A percentile compares a stretch with the other conserved stretches of the same genome.
phyloP scores from a whole-genome alignment of 1,140 invertebrate genomes.

The Drosophila aff. region DNA sequence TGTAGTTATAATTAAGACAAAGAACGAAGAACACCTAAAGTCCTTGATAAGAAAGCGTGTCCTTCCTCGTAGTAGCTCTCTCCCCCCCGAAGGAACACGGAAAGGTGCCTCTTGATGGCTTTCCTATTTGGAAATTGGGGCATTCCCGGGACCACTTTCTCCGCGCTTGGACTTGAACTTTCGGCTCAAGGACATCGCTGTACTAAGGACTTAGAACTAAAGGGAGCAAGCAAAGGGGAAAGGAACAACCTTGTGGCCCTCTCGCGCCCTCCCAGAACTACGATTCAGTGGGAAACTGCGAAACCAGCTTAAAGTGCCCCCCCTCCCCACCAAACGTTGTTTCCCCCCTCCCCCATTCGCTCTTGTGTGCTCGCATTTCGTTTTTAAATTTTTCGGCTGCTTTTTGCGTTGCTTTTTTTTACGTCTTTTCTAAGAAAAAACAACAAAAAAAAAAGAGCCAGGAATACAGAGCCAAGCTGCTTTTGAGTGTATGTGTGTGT shows the following conservation, averaged over 20 bases:
- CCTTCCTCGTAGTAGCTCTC: neutral
- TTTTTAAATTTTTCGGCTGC: conserved; percentile 48
- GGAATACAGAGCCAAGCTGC: conserved; percentile 27
- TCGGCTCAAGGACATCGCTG: conserved; percentile 30
- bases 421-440: conserved; percentile 41
- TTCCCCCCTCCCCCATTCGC: neutral
- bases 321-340: too few relatives aligned
- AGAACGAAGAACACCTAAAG: too few relatives aligned
- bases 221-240: neutral
- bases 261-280: conserved; percentile 14
- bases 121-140: conserved; percentile 5
- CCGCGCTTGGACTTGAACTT: conserved; percentile 38
- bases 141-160: conserved; percentile 9
- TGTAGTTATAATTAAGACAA: neutral
- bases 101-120: neutral
- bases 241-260: conserved; percentile 14
- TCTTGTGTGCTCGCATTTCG: conserved; percentile 31
- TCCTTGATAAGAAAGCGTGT: too few relatives aligned
- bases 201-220: conserved; percentile 1
- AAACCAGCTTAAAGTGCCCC: conserved; percentile 30
- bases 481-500: conserved; percentile 14
- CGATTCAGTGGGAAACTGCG: conserved; percentile 40
- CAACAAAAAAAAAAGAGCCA: conserved; percentile 5
- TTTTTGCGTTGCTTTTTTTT: conserved; percentile 42
- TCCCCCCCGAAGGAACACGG: neutral